Base-by-base conservation (phyloP, 1,140 invertebrate species). In the Drosophila burlai region DNA sequence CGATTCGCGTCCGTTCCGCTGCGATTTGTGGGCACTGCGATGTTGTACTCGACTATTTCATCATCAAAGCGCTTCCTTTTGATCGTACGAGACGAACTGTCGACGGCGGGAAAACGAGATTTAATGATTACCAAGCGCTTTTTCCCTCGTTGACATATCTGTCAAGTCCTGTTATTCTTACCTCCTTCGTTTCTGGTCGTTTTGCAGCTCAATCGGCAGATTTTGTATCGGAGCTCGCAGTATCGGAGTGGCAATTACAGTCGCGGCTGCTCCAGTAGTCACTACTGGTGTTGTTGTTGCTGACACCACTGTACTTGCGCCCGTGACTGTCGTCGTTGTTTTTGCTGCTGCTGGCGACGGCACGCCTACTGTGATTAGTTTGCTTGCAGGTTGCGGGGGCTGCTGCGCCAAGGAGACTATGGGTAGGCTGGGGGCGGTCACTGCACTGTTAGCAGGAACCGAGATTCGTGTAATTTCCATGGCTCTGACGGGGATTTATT, bases 51-150 rank as follows among this genome's bases (percentile, higher is more conserved):
- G 1, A 99, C 98, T 43, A 99, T 93, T 94, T 99, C 98, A 95
- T 99, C 98, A 93, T 99, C 98, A 94, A 99, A 99, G 79, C 98
- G 98, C 84, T 97, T 96, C 9, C 98, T 94, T 93, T 99, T 99
- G 85, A 99, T 99, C 13, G 98, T 98, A 52, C 98, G 94, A 36
- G 97, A 98, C 8, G 97, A 98, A 91, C 97, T 98, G 81, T 34
- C 18, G 4, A 8, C 26, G 11, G 54, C 16, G 10, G 47, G 18
- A 45, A 10, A 38, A 16, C n/a, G 18, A n/a, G 24, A 68, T 5
- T 31, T 3, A 21, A n/a, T 47, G 42, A 43, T 45, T 61, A 63
- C 36, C 46, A 50, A 54, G 16, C 24, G 18, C 8, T 46, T 46
- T 18, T 29, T 42, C 0, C 5, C 13, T 0, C 11, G 21, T 55